phyloP scores from a whole-genome alignment of 1,140 invertebrate genomes.

The Parapsyche elsis region DNA sequence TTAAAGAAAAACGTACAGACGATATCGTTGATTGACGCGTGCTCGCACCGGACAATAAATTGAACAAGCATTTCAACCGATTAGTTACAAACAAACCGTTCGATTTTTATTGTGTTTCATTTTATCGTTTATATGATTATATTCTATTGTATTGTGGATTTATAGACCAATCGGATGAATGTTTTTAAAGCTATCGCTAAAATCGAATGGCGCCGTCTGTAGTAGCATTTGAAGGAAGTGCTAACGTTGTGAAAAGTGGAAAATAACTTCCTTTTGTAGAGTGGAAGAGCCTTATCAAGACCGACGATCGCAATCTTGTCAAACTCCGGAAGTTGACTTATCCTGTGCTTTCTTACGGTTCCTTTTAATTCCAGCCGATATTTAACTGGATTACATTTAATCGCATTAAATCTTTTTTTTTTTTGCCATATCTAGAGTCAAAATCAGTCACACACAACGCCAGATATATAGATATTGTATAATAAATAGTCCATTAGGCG shows the following conservation, averaged over 20 bases:
- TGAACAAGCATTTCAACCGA: too few species aligned
- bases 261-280: conserved; percentile 8
- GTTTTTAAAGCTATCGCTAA: too few species aligned
- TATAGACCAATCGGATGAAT: too few species aligned
- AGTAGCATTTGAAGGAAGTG: not conserved
- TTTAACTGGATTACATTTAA: too few species aligned
- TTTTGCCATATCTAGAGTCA: too few species aligned
- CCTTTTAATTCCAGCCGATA: not conserved
- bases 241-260: conserved; percentile 17
- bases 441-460: not conserved
- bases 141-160: too few species aligned
- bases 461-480: not conserved
- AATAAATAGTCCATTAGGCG: not conserved
- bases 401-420: too few species aligned
- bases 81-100: too few species aligned
- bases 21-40: not conserved
- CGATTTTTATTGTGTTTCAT: too few species aligned
- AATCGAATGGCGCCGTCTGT: too few species aligned
- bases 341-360: conserved; percentile 3
- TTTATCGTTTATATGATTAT: too few species aligned
- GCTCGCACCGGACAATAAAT: not conserved
- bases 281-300: not conserved
- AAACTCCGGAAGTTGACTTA: conserved; percentile 27
- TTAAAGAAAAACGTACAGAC: not conserved
- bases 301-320: conserved; percentile 24